Base-by-base conservation (phyloP, 2,797 vertebrate genomes). In the Phoebastria nigripes region DNA sequence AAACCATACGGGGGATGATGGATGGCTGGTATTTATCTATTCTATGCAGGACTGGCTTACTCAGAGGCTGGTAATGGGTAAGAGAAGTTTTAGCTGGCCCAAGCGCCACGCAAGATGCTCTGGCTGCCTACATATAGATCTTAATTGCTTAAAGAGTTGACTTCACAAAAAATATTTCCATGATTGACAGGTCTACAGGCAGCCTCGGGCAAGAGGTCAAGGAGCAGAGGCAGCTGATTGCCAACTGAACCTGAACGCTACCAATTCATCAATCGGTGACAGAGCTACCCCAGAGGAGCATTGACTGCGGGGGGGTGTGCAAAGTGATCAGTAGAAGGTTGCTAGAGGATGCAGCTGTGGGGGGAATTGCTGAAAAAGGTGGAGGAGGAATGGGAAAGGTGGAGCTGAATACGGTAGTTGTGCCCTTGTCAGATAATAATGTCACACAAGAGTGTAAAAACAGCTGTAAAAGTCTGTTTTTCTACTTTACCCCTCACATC, bases 21-120 rank as follows among this genome's bases (percentile, higher is more conserved):
- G 96, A 96, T 93, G 94, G 92, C 3, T 96, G 94, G 78, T 94
- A 95, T 96, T 96, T 96, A 85, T 87, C 88, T 78, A 7, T 78
- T 82, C 91, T 69, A 1, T 42, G 46, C 90, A 85, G 90, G 56
- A 82, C 81, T 69, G 49, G 49, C 84, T 96, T 94, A 90, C 89
- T 96, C 84, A 91, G 84, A 91, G 82, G 22, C 58, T 96, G 74
- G 49, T 54, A 78, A 77, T 5, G 12, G 74, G 29, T 44, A 72
- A 86, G 82, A 80, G 72, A 89, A 86, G 71, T 47, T 93, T 91
- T 72, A 82, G 61, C 90, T 78, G 67, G 78, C 72, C 85, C 83
- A 92, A 91, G 61, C 31, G 5, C 42, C 26, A 5, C 28, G 72
- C 49, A 49, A 87, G 81, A 89, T 65, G 61, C 22, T 15, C 47